Percentiles rank a stretch among this genome's conserved stretches.
Evolutionary conservation across 2,797 vertebrate species (phyloP).

Genomic region (Apogon talboti): DNA sequence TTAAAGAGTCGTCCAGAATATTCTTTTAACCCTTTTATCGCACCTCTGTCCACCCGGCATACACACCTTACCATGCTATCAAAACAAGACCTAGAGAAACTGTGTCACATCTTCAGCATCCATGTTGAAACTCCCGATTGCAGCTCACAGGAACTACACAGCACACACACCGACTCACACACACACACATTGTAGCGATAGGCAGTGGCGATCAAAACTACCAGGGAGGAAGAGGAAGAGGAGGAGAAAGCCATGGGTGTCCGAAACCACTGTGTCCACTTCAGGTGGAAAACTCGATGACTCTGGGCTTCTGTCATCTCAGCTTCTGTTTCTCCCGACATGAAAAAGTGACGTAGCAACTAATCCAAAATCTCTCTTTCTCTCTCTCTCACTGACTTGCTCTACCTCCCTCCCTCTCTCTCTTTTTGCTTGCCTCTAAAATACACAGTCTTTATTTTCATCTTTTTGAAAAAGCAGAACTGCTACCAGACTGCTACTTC

Average conservation of each 20-base stretch:
- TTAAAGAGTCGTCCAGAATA: constrained; percentile 90
- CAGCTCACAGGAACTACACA: constrained; percentile 66
- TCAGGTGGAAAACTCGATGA: constrained; percentile 81
- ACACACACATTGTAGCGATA: constrained; percentile 52
- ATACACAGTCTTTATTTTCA: constrained; percentile 75
- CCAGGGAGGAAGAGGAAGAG: constrained; percentile 77
- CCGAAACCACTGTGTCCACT: constrained; percentile 77
- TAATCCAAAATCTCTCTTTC: constrained; percentile 83
- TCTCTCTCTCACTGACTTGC: constrained; percentile 60
- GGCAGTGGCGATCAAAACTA: constrained; percentile 76
- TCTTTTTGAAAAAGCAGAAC: constrained; percentile 87
- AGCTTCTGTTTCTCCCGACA: constrained; percentile 84
- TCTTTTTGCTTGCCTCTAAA: constrained; percentile 65
- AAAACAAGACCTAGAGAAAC: constrained; percentile 81
- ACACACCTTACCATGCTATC: constrained; percentile 60
- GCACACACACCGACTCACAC: constrained; percentile 32
- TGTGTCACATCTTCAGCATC: constrained; percentile 86
- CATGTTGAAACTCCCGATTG: constrained; percentile 78
- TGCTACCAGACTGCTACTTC: constrained; percentile 87
- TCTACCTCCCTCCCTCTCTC: constrained; percentile 76
- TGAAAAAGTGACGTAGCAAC: constrained; percentile 91
- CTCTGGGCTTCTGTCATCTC: constrained; percentile 82
- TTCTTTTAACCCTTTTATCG: constrained; percentile 86
- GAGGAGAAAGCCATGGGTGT: constrained; percentile 74
- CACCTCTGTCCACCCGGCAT: constrained; percentile 58